These are phyloP conservation scores for Drosophila pseudoananassae DNA, from an alignment of 1,140 invertebrate genomes.

Conservation along the genomic window DNA sequence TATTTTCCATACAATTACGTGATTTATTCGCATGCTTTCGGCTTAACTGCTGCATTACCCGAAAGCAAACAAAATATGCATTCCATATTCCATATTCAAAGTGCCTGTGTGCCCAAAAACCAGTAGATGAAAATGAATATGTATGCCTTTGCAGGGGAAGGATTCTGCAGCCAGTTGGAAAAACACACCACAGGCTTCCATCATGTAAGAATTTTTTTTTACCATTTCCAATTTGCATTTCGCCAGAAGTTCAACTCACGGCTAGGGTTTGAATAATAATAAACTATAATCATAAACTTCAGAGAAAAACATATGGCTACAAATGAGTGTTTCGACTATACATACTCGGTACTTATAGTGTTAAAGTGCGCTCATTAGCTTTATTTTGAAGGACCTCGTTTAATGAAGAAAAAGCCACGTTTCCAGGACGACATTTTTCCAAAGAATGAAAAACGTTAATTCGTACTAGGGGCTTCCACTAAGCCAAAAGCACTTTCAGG, in stretches of 20 bases:
- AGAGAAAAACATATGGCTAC: no score
- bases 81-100: background rate
- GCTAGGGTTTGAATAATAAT: background rate
- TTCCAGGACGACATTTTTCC: background rate
- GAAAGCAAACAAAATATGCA: conserved; percentile 1
- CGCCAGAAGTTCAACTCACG: background rate
- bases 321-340: background rate
- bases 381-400: no score
- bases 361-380: no score
- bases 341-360: no score
- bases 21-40: conserved; percentile 30
- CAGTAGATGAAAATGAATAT: conserved; percentile 22
- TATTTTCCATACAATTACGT: conserved; percentile 20
- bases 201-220: background rate
- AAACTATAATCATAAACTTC: no score
- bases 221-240: background rate
- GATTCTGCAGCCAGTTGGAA: background rate
- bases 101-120: background rate
- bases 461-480: background rate
- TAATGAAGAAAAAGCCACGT: background rate
- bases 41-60: conserved; percentile 16
- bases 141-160: conserved; percentile 11
- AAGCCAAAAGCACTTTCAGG: background rate
- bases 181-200: background rate
- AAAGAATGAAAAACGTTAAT: background rate